Base-by-base conservation (phyloP, 2,888 invertebrate species). In the Orthosia gracilis region DNA sequence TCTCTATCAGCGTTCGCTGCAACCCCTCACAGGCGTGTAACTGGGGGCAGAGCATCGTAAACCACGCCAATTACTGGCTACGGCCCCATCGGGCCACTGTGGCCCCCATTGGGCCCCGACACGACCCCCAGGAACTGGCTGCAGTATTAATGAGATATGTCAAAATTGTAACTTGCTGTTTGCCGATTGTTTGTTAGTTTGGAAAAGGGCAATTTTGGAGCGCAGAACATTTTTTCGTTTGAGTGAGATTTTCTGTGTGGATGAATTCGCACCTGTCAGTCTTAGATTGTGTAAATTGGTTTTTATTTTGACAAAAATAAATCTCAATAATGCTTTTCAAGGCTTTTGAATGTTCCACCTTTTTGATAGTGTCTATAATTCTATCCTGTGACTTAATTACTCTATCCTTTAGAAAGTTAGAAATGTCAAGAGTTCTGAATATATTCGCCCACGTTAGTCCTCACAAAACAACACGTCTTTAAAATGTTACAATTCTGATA, bases 11-110 rank as follows among this genome's bases (percentile, higher is more conserved):
- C 63, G 57, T 71, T 63, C 70, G 52, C 57, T 74, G 40, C 47
- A 69, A 63, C 68, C 74, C 70, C 61, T 45, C 31, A 52, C 17
- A 40, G 61, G 49, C 62, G 73, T 75, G 65, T 62, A 64, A 62
- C 72, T 50, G 73, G 40, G 73, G 74, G 72, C 73, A 80, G 62
- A 62, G 75, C 66, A 47, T 89, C 90, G 89, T 90, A 91, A 91
- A 91, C 85, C 88, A 86, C 83, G 83, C 89, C 90, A 91, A 91
- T 91, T 90, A 91, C 90, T 82, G 83, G 76, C 68, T 83, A 85
- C 84, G 73, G 74, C 78, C 83, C 89, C 87, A 61, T 5, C 57
- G 63, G 69, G 68, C 68, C 66, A 62, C 63, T 13, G 18, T 26
- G 57, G 47, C 65, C 76, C 63, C 63, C 66, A 18, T 15, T 45